Evolutionary conservation across 2,797 vertebrate species (phyloP), one percentile per base, ranked within the genome.

Genomic region (Pseudochaenichthys georgianus): DNA sequence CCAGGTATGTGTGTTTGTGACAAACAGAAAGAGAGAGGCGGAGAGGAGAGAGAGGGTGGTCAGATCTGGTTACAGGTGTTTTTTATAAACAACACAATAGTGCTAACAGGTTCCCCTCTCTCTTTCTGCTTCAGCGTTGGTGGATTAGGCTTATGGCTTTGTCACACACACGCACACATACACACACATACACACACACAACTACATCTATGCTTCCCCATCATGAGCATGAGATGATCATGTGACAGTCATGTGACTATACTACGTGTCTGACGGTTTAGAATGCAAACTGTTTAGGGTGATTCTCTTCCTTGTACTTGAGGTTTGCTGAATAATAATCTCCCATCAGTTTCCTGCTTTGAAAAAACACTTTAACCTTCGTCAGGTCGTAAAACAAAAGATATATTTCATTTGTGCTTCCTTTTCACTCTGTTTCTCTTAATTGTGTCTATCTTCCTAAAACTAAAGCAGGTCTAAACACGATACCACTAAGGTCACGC

Each of bases 1-100:
- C 64, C 89, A 91, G 91, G 93, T 94, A 94, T 95, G 92, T 92
- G 86, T 94, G 91, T 93, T 89, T 93, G 91, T 87, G 80, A 91
- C 85, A 93, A 88, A 88, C 64, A 89, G 78, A 87, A 78, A 77
- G 84, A 81, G 81, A 53, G 67, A 50, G 71, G 63, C 75, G 66
- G 80, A 80, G 80, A 52, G 75, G 81, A 75, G 87, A 74, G 81
- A 67, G 73, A 70, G 80, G 67, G 61, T 64, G 81, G 85, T 90
- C 84, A 92, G 91, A 90, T 92, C 92, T 81, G 73, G 86, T 93
- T 93, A 91, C 92, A 92, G 89, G 88, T 93, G 92, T 92, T 93
- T 93, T 93, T 86, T 28, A 93, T 91, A 92, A 93, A 93, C 88
- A 91, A 85, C 87, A 93, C 90, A 92, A 92, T 89, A 89, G 89